Base-by-base conservation (phyloP, 1,140 invertebrate genomes). In the Panagrolaimus sp. region DNA sequence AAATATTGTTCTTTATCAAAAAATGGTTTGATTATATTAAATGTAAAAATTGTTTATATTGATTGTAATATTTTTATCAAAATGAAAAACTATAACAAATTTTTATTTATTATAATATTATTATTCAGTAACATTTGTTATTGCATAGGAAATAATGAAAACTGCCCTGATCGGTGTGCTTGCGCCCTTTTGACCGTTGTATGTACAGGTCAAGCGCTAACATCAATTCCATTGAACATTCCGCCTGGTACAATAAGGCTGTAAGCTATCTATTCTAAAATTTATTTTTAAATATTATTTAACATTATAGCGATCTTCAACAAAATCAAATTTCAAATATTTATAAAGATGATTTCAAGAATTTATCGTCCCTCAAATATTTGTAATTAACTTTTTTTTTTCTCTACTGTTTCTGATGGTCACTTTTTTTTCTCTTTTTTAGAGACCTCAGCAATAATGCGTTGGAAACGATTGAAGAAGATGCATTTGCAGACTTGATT, bases 381-480 rank as follows among this genome's bases (percentile, higher is more conserved):
- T 85, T 96, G 92, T 95, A 87, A 93, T 92, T 92, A 20, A n/a
- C n/a, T n/a, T n/a, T n/a, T n/a, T n/a, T n/a, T n/a, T n/a, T n/a
- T n/a, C n/a, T n/a, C n/a, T n/a, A n/a, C n/a, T n/a, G 14, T n/a
- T 46, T 68, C 47, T 57, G 25, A 46, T 45, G 11, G 8, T 61
- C 31, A 63, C 31, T 69, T 20, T 68, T 13, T 51, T 67, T 65
- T 68, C 85, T 48, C n/a, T n/a, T n/a, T 84, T 86, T 23, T 87
- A 95, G 93, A 79, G 91, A 93, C 88, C 85, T 96, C 72, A 90
- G 90, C 67, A 91, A 92, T 82, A 96, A 96, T 85, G 89, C 92
- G 82, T 92, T 96, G 69, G 89, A 92, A 77, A 91, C 90, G 2
- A 91, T 96, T 71, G 92, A 96, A 84, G 88, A 89, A 81, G 91